Base-by-base conservation (phyloP, 2,888 invertebrate species). In the Protonemura montana region DNA sequence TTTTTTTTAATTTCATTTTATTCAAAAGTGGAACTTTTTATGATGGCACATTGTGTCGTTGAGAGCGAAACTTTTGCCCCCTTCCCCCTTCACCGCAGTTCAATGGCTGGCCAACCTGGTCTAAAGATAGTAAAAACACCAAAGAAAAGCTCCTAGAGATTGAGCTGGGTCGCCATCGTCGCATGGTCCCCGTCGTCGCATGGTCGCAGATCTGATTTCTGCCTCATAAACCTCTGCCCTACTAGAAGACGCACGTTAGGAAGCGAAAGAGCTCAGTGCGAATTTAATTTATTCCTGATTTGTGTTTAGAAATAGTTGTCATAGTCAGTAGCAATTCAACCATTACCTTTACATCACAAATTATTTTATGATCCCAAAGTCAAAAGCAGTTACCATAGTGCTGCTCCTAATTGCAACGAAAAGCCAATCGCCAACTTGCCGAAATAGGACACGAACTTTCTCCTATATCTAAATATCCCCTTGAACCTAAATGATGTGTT, bases 21-120 rank as follows among this genome's bases (percentile, higher is more conserved):
- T 59, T 59, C 59, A 59, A 59, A 59, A 59, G 59, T 59, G 59
- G 59, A 59, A 59, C 59, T 59, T 59, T 59, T 59, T 59, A 59
- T 59, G 59, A 59, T 21, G 59, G 21, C 7, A 59, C 59, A 59
- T 59, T 59, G 59, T 59, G 59, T 59, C 59, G 7, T 59, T 59
- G 59, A 59, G 59, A 59, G 59, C 59, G 3, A 59, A 59, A 59
- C 59, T 59, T 35, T 59, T 59, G 13, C 59, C 59, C 59, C 59
- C 59, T 21, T 13, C 59, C 59, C 59, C 59, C 59, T 21, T 21
- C 3, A 10, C 59, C 3, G 16, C 7, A 21, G 7, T 59, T 21
- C 7, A 59, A 16, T 16, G 59, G 59, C 21, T 21, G 59, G 13
- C 59, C 59, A 59, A 59, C 59, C 16, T 7, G 59, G 59, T 59